Base-by-base conservation (phyloP, 2,113 vertebrate genomes). In the Odontesthes bonariensis region DNA sequence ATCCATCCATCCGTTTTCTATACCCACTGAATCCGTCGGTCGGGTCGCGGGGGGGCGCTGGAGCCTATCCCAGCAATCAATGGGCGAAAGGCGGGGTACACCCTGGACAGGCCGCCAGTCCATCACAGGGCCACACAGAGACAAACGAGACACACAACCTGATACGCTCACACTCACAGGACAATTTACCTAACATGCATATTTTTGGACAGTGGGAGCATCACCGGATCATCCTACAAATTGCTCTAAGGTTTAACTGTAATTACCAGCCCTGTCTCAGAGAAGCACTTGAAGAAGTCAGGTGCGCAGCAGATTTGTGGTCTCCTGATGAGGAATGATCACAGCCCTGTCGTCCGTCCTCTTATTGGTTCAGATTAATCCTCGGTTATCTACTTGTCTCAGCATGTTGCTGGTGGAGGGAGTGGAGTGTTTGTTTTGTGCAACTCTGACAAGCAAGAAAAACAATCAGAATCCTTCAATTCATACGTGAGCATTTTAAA, bases 291-390 rank as follows among this genome's bases (percentile, higher is more conserved):
- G 22, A 71, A 23, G 13, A 33, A 64, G 53, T 83, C 77, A 47
- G 54, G 51, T 66, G 56, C 73, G 72, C 77, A 52, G 51, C 47
- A 54, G 47, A 58, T 52, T 13, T 58, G 27, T 23, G 31, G 14
- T 11, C n/a, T 40, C 14, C 16, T 54, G 42, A 73, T 20, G 44
- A 68, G 35, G 54, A 38, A n/a, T 54, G 54, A 70, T 69, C 49
- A 63, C 10, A n/a, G 20, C 10, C 20, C 14, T 31, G 52, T 60
- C 38, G 69, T 68, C 54, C 49, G 1, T 63, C 47, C 13, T 56
- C 40, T 72, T 35, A 76, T 60, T 75, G 72, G 84, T 70, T 84
- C 63, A 75, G 7, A 81, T 80, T 60, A 77, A 88, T 79, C 71
- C 61, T 12, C 14, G 19, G 19, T 53, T 72, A 62, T 67, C 35